A percentile compares a stretch with the other conserved stretches of the same genome.
Evolutionary conservation across 1,140 invertebrate genomes (phyloP).

Genomic region (Geopemphigus sp.): DNA sequence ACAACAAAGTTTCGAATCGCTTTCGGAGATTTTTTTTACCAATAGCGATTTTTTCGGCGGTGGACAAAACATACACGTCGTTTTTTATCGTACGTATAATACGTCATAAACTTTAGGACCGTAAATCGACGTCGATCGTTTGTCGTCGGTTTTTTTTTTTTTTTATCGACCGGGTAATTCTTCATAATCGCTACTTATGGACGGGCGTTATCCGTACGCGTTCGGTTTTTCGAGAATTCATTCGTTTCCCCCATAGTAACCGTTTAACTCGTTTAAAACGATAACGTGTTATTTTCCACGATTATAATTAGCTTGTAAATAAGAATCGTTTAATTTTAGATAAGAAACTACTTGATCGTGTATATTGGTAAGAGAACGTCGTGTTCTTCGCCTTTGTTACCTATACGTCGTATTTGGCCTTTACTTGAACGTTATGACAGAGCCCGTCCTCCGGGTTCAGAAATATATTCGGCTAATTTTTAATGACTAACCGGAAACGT

Average conservation of each 20-base stretch:
- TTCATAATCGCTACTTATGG: no score
- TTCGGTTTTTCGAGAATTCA: no score
- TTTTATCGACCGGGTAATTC: no score
- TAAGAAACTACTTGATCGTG: conserved; percentile 9
- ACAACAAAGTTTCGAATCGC: conserved; percentile 12
- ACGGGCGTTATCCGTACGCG: no score
- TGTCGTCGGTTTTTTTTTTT: no score
- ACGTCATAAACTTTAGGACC: no score
- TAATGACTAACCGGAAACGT: background rate
- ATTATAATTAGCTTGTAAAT: background rate
- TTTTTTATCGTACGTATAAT: no score
- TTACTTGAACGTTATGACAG: conserved; percentile 7
- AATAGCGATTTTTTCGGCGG: background rate
- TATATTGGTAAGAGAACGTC: background rate
- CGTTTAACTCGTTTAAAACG: no score
- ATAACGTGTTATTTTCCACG: background rate
- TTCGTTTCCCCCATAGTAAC: no score
- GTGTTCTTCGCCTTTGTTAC: background rate
- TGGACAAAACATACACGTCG: no score
- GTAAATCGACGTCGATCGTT: no score
- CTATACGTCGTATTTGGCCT: background rate
- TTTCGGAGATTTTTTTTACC: background rate
- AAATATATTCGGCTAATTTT: background rate
- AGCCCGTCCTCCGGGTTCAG: no score
- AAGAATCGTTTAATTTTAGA: conserved; percentile 22